phyloP scores from a whole-genome alignment of 2,797 vertebrate genomes.

The Caiman crocodilus region DNA sequence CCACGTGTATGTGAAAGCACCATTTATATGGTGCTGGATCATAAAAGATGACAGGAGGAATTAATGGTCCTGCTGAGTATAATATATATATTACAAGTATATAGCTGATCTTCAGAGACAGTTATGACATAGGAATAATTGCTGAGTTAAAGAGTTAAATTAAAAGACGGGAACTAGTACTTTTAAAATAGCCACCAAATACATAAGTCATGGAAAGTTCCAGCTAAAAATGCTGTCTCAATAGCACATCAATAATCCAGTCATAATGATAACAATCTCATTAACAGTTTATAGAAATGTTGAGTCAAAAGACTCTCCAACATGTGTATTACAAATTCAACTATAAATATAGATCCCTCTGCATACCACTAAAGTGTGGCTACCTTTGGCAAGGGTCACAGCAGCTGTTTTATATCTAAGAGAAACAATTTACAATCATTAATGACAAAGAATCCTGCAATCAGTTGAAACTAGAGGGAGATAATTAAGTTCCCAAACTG shows the following conservation, averaged over 20 bases:
- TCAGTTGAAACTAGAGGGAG: neutral
- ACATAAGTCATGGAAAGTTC: neutral
- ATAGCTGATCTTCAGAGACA: neutral
- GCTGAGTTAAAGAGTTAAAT: neutral
- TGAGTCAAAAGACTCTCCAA: neutral
- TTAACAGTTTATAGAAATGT: neutral
- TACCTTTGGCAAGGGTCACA: neutral
- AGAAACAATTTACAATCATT: neutral
- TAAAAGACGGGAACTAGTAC: neutral
- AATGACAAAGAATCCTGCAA: neutral
- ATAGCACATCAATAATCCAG: neutral
- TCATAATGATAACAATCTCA: neutral
- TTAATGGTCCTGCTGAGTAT: neutral
- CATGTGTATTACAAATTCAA: neutral
- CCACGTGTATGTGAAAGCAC: neutral
- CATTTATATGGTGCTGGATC: neutral
- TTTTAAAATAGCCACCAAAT: neutral
- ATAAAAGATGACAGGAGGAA: neutral
- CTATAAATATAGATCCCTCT: neutral
- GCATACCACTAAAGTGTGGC: neutral
- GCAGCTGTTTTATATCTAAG: neutral
- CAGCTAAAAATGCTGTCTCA: neutral
- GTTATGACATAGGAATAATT: neutral
- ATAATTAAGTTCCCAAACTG: neutral
- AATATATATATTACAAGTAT: neutral